Evolutionary conservation across 2,797 vertebrate genomes (phyloP).

Genomic region (Pipistrellus kuhlii): DNA sequence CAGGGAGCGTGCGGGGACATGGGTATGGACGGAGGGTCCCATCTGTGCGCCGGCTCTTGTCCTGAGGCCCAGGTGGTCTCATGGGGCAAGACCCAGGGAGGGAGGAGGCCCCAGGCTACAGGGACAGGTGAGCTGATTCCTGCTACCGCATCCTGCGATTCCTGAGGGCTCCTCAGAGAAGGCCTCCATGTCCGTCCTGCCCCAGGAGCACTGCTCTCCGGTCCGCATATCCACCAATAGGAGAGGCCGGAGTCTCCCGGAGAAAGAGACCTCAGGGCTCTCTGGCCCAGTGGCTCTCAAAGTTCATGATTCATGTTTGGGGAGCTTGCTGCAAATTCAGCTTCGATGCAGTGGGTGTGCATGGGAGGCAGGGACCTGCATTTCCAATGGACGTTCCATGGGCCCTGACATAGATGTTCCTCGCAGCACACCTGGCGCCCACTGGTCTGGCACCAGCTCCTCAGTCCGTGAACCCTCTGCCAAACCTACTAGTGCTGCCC

Average conservation of each 20-base stretch:
- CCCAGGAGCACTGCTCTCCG: not conserved
- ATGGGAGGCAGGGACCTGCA: not conserved
- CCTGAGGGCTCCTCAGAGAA: not conserved
- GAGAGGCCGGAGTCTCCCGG: not conserved
- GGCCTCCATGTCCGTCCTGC: not conserved
- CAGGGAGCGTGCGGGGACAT: not conserved
- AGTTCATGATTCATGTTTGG: not conserved
- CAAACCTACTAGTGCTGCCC: not conserved
- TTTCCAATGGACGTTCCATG: not conserved
- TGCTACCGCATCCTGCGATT: fast-evolving
- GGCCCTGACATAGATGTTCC: not conserved
- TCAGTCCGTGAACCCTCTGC: not conserved
- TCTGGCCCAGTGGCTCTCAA: not conserved
- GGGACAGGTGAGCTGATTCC: not conserved
- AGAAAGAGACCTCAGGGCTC: not conserved
- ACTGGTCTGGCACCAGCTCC: not conserved
- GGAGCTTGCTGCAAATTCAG: not conserved
- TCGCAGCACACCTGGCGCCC: not conserved
- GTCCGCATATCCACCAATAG: not conserved
- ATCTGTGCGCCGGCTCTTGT: not conserved
- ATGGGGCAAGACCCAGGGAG: not conserved
- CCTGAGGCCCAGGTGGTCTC: not conserved
- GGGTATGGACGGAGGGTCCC: not conserved
- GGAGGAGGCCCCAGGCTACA: not conserved
- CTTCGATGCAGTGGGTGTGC: not conserved